Base-by-base conservation (phyloP, 2,888 invertebrate genomes). In the Esperia sulphurella region DNA sequence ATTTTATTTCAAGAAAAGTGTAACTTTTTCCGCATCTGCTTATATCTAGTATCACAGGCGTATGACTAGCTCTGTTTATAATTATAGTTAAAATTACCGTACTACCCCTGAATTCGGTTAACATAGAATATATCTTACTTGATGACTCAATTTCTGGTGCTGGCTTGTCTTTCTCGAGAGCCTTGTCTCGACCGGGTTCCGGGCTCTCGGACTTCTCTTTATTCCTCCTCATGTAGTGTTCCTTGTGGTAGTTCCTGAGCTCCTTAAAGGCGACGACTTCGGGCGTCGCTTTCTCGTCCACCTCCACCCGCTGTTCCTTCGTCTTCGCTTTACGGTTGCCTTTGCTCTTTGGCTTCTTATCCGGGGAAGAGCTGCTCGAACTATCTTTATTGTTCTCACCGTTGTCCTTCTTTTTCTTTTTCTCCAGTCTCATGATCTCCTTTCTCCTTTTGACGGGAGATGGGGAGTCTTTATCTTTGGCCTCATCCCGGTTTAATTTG, bases 201-300 rank as follows among this genome's bases (percentile, higher is more conserved):
- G 91, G 92, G 75, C 92, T 93, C 64, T 90, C 87, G 28, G 91
- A 92, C 59, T 86, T 89, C 54, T 92, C 91, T 56, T 91, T 86
- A 75, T 93, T 93, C 49, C 94, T 89, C 49, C 93, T 85, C 71
- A 93, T 90, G 84, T 94, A 94, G 48, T 93, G 89, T 65, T 91
- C 91, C 79, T 91, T 91, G 69, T 88, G 82, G 59, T 89, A 90
- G 57, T 86, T 88, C 67, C 91, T 91, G 38, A 91, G 79, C 63
- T 91, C 92, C 72, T 92, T 92, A 76, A 92, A 92, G 21, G 82
- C 63, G 12, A 85, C 79, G 14, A 69, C 57, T 48, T 75, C 79
- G n/a, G 65, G 71, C 1, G 59, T 44, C n/a, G 55, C 49, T 14
- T 61, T 53, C 30, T 61, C 64, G 13, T 64, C 56, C 6, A 39